These are phyloP conservation scores for Pachyrhynchus sulphureomaculatus DNA, from an alignment of 1,140 invertebrate species.

Conservation along the genomic window DNA sequence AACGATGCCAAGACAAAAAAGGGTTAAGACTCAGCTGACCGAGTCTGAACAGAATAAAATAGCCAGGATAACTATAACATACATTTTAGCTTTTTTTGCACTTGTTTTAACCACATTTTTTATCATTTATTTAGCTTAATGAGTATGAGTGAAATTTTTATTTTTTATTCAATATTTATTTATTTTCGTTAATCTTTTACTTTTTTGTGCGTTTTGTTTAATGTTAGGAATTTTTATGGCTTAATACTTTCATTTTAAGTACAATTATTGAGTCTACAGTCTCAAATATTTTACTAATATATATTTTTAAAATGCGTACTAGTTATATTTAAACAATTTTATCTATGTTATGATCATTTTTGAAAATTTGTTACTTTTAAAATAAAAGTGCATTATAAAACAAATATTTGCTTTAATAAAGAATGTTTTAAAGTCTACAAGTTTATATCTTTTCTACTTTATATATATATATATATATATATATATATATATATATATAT, in stretches of 20 bases:
- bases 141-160: background rate
- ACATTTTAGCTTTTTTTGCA: constrained; percentile 55
- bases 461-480: too few species aligned
- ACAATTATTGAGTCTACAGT: background rate
- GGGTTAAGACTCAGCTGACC: constrained; percentile 29
- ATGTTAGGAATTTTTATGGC: background rate
- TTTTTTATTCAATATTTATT: background rate
- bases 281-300: background rate
- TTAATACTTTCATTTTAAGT: background rate
- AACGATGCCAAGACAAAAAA: constrained; percentile 38
- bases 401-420: too few species aligned
- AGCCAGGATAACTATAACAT: constrained; percentile 54
- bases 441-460: too few species aligned
- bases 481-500: too few species aligned
- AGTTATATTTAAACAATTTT: background rate
- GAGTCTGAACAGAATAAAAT: constrained; percentile 55
- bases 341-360: background rate
- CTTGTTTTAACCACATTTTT: constrained; percentile 57
- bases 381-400: too few species aligned
- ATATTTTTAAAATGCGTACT: background rate
- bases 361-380: background rate
- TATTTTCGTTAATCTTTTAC: background rate
- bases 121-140: constrained; percentile 53
- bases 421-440: too few species aligned
- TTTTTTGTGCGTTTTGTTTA: too few species aligned